Evolutionary conservation across 2,113 vertebrate genomes (phyloP), one percentile per base, ranked within the genome.

Genomic region (Rhinopomastus cyanomelas): DNA sequence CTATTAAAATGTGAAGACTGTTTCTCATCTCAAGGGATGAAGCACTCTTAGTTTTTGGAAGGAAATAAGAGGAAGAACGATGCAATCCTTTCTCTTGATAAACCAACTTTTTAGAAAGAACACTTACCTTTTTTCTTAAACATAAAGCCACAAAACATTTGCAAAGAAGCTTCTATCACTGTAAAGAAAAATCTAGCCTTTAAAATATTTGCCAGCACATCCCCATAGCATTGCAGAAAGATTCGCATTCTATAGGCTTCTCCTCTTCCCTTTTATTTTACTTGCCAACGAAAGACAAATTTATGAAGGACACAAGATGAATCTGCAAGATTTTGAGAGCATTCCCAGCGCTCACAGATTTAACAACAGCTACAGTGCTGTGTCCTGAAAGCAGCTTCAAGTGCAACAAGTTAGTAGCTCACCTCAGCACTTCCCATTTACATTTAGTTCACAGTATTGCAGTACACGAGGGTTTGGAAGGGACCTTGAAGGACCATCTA

Each of bases 371-470:
- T 72, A 56, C 23, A 64, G 22, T 5, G 21, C 44, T 91, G 30
- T 72, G 68, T 44, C 39, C 82, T 68, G 61, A 49, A 94, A 78
- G 3, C 67, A 72, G 67, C 77, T 52, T 61, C 82, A 79, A 86
- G 92, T 11, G 87, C 77, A 90, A 83, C 92, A 96, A 90, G 87
- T 76, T 75, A 39, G 36, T 69, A 92, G 66, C 62, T 61, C 67
- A 65, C 26, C 90, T 62, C 56, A 85, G 72, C 17, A 27, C 61
- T 83, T 89, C 7, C 26, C 51, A 36, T 51, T 75, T 30, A 30
- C 29, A 30, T 39, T 29, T 19, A 60, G 30, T 42, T 11, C n/a
- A n/a, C n/a, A n/a, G n/a, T n/a, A n/a, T n/a, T n/a, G n/a, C n/a
- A n/a, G n/a, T n/a, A n/a, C n/a, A n/a, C n/a, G n/a, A n/a, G n/a